Percentiles rank a stretch among this genome's conserved stretches.
These are phyloP conservation scores for Hermaeophaga mercurialis DNA, from an alignment of 2,888 invertebrate genomes.

Conservation along the genomic window DNA sequence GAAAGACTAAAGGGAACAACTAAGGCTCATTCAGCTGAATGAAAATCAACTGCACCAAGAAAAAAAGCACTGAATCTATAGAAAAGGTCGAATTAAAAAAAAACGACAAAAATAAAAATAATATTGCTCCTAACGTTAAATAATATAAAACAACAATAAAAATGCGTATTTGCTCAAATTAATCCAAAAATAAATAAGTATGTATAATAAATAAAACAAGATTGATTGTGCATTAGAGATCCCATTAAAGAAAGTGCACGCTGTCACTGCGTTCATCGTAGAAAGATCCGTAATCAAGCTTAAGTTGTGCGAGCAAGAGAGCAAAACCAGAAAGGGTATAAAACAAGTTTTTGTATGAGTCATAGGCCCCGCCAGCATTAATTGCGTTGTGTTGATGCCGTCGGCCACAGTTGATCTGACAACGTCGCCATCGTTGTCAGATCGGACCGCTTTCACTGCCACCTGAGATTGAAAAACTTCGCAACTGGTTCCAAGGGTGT, in stretches of 20 bases:
- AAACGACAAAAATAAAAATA: too few relatives aligned
- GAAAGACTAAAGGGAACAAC: too few relatives aligned
- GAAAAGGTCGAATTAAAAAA: too few relatives aligned
- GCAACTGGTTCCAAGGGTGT: slow-evolving; percentile 3
- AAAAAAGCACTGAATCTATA: too few relatives aligned
- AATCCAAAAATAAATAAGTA: too few relatives aligned
- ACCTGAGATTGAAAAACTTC: slow-evolving; percentile 1
- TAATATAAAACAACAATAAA: too few relatives aligned
- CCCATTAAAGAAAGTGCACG: slow-evolving; percentile 48
- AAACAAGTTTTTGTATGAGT: slow-evolving; percentile 54
- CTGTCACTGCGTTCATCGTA: slow-evolving; percentile 54
- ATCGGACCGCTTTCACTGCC: background rate
- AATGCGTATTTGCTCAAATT: too few relatives aligned
- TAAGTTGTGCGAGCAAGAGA: slow-evolving; percentile 35
- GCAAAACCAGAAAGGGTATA: slow-evolving; percentile 47
- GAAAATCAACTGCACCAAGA: too few relatives aligned
- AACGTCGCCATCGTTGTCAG: slow-evolving; percentile 25
- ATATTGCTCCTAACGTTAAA: too few relatives aligned
- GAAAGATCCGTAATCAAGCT: slow-evolving; percentile 28
- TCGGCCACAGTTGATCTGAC: slow-evolving; percentile 14
- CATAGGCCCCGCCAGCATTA: slow-evolving; percentile 39
- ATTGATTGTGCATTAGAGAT: background rate
- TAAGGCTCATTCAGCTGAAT: too few relatives aligned
- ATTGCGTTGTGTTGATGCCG: slow-evolving; percentile 25
- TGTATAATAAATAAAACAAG: too few relatives aligned